Conservation (phyloP, 1,140 invertebrate genomes). For the Manduca sexta region DNA sequence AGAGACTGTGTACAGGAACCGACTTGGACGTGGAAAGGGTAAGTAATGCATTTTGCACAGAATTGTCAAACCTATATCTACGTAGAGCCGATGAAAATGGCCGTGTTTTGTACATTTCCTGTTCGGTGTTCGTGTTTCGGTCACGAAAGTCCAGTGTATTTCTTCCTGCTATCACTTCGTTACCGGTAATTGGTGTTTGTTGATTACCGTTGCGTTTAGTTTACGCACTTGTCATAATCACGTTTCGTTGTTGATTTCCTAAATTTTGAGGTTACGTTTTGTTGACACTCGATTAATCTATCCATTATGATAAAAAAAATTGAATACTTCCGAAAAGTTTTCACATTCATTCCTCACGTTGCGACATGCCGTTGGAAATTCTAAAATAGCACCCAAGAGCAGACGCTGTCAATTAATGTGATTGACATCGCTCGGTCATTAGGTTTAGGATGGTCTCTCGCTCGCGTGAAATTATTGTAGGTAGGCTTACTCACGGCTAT, state of each 20-base stretch:
- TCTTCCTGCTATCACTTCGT: slow-evolving; percentile 6
- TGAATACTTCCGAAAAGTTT: background rate
- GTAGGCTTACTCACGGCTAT: background rate
- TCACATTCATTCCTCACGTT: slow-evolving; percentile 22
- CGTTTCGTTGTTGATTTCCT: slow-evolving; percentile 58
- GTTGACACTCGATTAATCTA: slow-evolving; percentile 46
- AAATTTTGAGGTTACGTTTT: slow-evolving; percentile 64
- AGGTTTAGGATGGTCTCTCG: slow-evolving; percentile 19
- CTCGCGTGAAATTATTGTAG: slow-evolving; percentile 11
- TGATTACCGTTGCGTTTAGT: slow-evolving; percentile 11
- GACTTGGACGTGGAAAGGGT: slow-evolving; percentile 70
- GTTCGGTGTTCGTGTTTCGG: slow-evolving; percentile 37
- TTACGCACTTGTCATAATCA: slow-evolving; percentile 38
- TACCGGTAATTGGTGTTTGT: slow-evolving; percentile 11
- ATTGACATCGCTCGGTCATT: slow-evolving; percentile 63
- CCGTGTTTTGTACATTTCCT: slow-evolving; percentile 58
- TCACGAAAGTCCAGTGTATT: slow-evolving; percentile 7
- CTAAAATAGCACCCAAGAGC: slow-evolving; percentile 48
- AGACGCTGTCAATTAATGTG: slow-evolving; percentile 64
- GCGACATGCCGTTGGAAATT: slow-evolving; percentile 19
- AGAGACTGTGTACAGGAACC: slow-evolving; percentile 67
- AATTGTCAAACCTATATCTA: slow-evolving; percentile 39
- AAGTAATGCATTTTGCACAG: slow-evolving; percentile 27
- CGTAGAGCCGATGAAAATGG: slow-evolving; percentile 58
- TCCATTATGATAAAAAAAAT: background rate